phyloP scores from a whole-genome alignment of 2,797 vertebrate genomes.

The Peromyscus eremicus region DNA sequence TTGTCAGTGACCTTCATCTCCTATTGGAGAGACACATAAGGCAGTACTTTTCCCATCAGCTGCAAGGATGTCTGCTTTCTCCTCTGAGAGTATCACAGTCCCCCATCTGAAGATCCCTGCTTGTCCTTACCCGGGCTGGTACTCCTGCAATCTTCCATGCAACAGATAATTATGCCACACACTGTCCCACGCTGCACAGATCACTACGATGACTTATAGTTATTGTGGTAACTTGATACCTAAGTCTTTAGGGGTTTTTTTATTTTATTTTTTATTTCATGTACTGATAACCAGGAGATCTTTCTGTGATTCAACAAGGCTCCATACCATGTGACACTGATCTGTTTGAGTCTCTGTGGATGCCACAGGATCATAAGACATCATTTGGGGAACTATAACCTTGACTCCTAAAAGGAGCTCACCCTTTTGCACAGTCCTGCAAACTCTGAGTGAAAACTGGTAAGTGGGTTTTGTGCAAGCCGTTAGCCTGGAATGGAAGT shows the following conservation, averaged over 20 bases:
- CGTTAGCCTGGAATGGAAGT: background rate
- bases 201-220: background rate
- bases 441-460: background rate
- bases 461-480: background rate
- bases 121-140: background rate
- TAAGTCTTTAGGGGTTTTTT: background rate
- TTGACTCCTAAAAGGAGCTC: background rate
- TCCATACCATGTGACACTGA: background rate
- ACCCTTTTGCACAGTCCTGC: background rate
- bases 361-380: background rate
- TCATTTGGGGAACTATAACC: conserved; percentile 3
- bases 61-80: background rate
- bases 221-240: background rate
- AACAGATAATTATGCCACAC: background rate
- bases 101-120: background rate
- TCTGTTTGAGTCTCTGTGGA: background rate
- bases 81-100: background rate
- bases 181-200: background rate
- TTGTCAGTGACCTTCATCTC: background rate
- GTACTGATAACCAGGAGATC: background rate
- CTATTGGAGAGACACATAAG: background rate
- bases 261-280: background rate
- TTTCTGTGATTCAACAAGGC: background rate
- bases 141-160: background rate
- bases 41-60: background rate